These are phyloP conservation scores for Ia io DNA, from an alignment of 2,113 vertebrate genomes.

Conservation along the genomic window DNA sequence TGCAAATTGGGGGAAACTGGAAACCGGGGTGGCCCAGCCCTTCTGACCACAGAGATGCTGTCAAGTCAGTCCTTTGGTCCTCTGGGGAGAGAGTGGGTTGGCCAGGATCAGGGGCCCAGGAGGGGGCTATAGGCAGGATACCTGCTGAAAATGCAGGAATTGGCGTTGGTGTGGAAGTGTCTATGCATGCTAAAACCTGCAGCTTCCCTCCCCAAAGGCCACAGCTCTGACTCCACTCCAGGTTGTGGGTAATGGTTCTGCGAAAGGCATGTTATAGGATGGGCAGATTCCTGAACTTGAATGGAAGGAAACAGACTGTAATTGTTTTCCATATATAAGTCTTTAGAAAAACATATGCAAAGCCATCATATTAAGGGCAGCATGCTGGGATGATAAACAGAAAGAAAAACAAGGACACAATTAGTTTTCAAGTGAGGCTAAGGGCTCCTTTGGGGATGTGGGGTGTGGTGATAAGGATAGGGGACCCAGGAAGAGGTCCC, in stretches of 20 bases:
- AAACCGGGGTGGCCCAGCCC: not conserved
- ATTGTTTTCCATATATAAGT: not conserved
- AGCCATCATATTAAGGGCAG: too few relatives aligned
- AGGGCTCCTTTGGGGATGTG: too few relatives aligned
- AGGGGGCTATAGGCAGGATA: not conserved
- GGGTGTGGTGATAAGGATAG: too few relatives aligned
- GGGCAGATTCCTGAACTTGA: not conserved
- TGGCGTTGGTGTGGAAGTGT: not conserved
- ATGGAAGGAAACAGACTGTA: not conserved
- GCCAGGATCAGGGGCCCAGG: accelerated
- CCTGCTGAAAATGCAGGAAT: not conserved
- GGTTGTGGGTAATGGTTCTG: not conserved
- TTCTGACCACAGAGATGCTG: not conserved
- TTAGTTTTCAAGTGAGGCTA: too few relatives aligned
- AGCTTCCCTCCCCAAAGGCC: too few relatives aligned
- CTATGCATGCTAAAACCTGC: not conserved
- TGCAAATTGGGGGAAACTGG: not conserved
- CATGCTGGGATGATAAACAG: not conserved
- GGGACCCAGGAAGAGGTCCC: too few relatives aligned
- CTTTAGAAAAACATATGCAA: not conserved
- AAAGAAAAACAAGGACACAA: not conserved
- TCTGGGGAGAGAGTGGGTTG: not conserved
- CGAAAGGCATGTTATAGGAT: accelerated
- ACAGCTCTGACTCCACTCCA: not conserved
- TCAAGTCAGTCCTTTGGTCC: not conserved